These are phyloP conservation scores for Knipowitschia caucasica DNA, from an alignment of 2,797 vertebrate genomes.

Conservation along the genomic window DNA sequence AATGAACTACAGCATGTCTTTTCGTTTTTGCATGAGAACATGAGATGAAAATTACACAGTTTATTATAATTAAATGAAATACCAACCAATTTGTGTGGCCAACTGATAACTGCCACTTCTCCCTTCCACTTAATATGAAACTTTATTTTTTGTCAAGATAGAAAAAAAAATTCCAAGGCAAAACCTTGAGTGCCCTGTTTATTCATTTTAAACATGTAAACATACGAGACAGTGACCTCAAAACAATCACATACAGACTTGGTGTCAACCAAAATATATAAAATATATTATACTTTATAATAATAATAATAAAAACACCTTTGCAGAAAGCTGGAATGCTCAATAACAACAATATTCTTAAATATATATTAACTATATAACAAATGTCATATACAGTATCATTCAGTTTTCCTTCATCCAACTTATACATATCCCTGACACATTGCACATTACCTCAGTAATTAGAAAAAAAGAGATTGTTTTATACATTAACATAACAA, in stretches of 20 bases:
- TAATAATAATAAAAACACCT: constrained; percentile 64
- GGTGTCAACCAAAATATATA: constrained; percentile 69
- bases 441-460: constrained; percentile 64
- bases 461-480: constrained; percentile 29
- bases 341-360: constrained; percentile 72
- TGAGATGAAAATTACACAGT: too few species aligned
- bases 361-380: constrained; percentile 67
- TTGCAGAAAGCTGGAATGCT: constrained; percentile 76
- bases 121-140: background rate
- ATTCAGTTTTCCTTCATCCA: constrained; percentile 49
- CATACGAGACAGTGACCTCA: constrained; percentile 75
- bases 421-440: constrained; percentile 56
- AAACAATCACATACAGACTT: constrained; percentile 76
- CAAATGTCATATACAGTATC: constrained; percentile 59
- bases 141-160: background rate
- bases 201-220: constrained; percentile 79
- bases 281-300: constrained; percentile 63
- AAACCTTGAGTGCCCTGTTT: constrained; percentile 62
- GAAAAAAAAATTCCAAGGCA: constrained; percentile 20
- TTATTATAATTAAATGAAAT: background rate
- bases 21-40: too few species aligned
- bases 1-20: constrained; percentile 6
- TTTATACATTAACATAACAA: constrained; percentile 20
- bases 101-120: background rate
- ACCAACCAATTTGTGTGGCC: background rate